Percentiles rank a stretch among this genome's conserved stretches.
These are phyloP conservation scores for Diaprepes abbreviatus DNA, from an alignment of 2,888 invertebrate genomes.

Conservation along the genomic window DNA sequence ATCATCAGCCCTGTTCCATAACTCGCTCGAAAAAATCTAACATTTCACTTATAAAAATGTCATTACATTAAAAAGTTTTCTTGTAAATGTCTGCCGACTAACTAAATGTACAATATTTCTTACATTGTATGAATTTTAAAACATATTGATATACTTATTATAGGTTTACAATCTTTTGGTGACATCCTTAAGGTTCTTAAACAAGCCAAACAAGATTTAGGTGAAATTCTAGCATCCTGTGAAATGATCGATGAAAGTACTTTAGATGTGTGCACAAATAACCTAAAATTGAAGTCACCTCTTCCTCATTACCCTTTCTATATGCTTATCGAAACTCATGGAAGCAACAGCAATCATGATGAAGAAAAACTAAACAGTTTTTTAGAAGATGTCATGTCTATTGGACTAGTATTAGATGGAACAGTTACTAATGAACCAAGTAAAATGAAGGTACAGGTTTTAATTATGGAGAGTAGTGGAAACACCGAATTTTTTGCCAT, in stretches of 20 bases:
- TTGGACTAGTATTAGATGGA: slow-evolving; percentile 83
- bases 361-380: slow-evolving; percentile 88
- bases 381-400: slow-evolving; percentile 79
- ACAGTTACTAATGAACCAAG: slow-evolving; percentile 87
- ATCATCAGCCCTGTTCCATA: no score
- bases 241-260: slow-evolving; percentile 91
- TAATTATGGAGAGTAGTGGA: no score
- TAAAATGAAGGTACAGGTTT: no score
- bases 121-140: no score
- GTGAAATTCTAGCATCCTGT: slow-evolving; percentile 95
- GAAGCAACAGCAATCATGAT: slow-evolving; percentile 88
- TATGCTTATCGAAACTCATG: slow-evolving; percentile 89
- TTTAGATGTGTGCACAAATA: slow-evolving; percentile 76
- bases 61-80: no score
- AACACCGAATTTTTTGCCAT: no score
- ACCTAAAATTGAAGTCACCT: slow-evolving; percentile 75
- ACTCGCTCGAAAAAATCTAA: no score
- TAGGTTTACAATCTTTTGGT: slow-evolving; percentile 83
- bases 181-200: slow-evolving; percentile 82
- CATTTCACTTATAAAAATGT: no score
- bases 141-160: no score
- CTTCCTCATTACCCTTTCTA: slow-evolving; percentile 83
- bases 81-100: no score
- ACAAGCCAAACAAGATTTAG: slow-evolving; percentile 81
- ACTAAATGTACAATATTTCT: no score